Base-by-base conservation (phyloP, 2,888 invertebrate species). In the Emesis russula region DNA sequence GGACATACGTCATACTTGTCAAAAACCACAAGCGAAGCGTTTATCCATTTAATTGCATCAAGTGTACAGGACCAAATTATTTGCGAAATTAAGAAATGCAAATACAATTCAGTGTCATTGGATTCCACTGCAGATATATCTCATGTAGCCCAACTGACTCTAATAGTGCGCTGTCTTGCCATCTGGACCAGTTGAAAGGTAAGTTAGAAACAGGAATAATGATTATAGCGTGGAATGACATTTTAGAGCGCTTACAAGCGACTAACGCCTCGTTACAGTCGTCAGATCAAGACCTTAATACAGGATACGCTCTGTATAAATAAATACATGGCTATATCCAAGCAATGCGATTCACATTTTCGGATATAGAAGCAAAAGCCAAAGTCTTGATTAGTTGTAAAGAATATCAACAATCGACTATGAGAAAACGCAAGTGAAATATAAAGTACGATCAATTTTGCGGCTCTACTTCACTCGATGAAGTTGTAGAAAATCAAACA, bases 401-500 rank as follows among this genome's bases (percentile, higher is more conserved):
- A 25, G 25, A 25, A 25, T 25, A 25, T 25, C 25, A 25, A 1
- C 25, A 25, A 25, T 25, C 7, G 25, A 63, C 9, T 63, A 63
- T 63, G 58, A 1, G 25, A 25, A 25, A 25, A 25, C 25, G 25
- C 25, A 44, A 44, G 44, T 9, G 9, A 44, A 44, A 44, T 25
- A 66, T 25, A 66, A 66, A 66, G 63, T 25, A 66, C 9, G 63
- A 25, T 5, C 15, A 58, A 66, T 66, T 66, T 66, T 25, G 63
- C 63, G 63, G 9, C 25, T 66, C 25, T 66, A 11, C 25, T 66
- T 25, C 63, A 66, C 63, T 66, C 63, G 11, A 66, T 66, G 63
- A 66, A 66, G 18, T 66, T 66, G 63, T 66, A 66, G 63, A 66
- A 66, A 66, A 66, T 66, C 63, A 44, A 11, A 66, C 63, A 25